These are phyloP conservation scores for Pagetopsis macropterus DNA, from an alignment of 2,797 vertebrate species.

Conservation along the genomic window DNA sequence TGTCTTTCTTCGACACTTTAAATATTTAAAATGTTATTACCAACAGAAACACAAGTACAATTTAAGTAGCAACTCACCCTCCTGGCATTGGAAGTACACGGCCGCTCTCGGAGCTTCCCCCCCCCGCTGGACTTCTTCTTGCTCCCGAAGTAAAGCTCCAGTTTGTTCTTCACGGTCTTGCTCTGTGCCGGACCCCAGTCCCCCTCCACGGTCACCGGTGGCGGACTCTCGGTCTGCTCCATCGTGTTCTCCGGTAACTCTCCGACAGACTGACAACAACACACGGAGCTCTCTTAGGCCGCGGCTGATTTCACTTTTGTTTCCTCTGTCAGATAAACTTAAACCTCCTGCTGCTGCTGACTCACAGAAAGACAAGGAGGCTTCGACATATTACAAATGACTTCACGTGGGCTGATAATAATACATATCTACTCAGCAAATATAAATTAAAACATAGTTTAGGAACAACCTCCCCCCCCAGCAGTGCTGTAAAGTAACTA, in stretches of 20 bases:
- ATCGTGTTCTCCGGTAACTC: background rate
- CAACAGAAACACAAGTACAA: background rate
- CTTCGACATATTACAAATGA: too few relatives aligned
- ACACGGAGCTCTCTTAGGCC: too few relatives aligned
- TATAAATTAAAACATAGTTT: too few relatives aligned
- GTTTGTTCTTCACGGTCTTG: conserved; percentile 67
- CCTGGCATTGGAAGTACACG: conserved; percentile 63
- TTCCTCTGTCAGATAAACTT: background rate
- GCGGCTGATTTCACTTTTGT: background rate
- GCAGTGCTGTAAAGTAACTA: too few relatives aligned
- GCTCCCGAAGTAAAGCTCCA: conserved; percentile 80
- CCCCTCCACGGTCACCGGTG: conserved; percentile 68
- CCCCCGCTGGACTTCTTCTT: conserved; percentile 76
- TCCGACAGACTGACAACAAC: background rate
- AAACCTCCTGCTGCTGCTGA: background rate
- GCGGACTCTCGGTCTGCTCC: background rate
- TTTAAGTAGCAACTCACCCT: conserved; percentile 51
- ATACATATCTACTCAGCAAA: too few relatives aligned
- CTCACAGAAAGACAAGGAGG: too few relatives aligned
- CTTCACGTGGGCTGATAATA: too few relatives aligned
- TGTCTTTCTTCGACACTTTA: background rate
- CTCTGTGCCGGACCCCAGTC: conserved; percentile 51
- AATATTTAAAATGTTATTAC: background rate
- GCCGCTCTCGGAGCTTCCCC: conserved; percentile 46
- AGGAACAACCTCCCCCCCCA: too few relatives aligned